Conservation (phyloP, 2,888 invertebrate genomes). For the Pollenia griseotomentosa region DNA sequence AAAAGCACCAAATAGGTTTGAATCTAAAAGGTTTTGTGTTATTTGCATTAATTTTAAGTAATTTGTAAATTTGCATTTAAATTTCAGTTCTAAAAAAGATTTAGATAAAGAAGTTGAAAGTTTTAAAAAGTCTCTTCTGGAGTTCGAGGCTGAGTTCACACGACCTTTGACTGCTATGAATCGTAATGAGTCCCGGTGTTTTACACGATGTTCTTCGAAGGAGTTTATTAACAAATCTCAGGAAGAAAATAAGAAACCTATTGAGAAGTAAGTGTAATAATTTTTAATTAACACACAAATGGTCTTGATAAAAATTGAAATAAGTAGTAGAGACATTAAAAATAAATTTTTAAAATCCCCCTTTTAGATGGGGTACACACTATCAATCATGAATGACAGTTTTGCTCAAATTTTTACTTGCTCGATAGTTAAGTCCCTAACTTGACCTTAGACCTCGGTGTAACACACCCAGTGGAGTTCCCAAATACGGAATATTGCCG, state of each 20-base stretch:
- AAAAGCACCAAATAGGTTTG: neutral
- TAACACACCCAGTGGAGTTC: no score
- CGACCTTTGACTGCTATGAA: slow-evolving; percentile 29
- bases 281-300: no score
- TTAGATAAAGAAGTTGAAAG: slow-evolving; percentile 78
- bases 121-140: slow-evolving; percentile 77
- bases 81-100: slow-evolving; percentile 77
- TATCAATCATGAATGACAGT: no score
- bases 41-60: neutral
- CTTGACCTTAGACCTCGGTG: no score
- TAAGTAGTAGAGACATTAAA: no score
- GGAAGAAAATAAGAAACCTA: neutral
- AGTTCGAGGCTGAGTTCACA: slow-evolving; percentile 76
- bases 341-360: no score
- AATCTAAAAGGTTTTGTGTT: slow-evolving; percentile 17
- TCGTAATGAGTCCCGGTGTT: slow-evolving; percentile 3
- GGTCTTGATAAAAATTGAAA: no score
- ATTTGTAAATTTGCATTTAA: neutral
- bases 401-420: no score
- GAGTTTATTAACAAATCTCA: neutral
- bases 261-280: slow-evolving; percentile 54
- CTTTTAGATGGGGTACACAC: no score
- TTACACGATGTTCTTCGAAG: slow-evolving; percentile 26
- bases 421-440: no score
- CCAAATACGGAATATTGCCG: no score